phyloP scores from a whole-genome alignment of 2,888 invertebrate species.

The Helleia helle region DNA sequence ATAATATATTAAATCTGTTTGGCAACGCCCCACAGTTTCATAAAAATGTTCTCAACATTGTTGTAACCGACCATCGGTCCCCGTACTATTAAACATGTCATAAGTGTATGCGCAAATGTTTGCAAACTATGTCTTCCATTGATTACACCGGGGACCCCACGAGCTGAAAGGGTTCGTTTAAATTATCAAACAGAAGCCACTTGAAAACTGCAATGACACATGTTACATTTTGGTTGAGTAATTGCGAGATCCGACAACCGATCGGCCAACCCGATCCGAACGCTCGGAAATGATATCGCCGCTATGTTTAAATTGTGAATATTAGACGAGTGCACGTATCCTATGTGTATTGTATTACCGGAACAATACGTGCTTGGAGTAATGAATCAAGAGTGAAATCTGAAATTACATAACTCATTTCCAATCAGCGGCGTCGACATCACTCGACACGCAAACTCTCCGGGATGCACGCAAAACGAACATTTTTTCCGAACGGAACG shows the following conservation, averaged over 20 bases:
- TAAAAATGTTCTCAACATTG: neutral
- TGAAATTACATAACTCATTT: slow-evolving; percentile 62
- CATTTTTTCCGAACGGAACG: slow-evolving; percentile 72
- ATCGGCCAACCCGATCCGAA: slow-evolving; percentile 23
- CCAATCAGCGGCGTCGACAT: slow-evolving; percentile 55
- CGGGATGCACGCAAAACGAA: slow-evolving; percentile 71
- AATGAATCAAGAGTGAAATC: slow-evolving; percentile 38
- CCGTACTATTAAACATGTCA: slow-evolving; percentile 10
- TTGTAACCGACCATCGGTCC: slow-evolving; percentile 8
- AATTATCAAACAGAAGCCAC: slow-evolving; percentile 63
- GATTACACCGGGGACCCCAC: slow-evolving; percentile 41
- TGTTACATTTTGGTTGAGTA: slow-evolving; percentile 47
- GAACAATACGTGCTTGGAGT: slow-evolving; percentile 40
- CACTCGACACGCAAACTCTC: slow-evolving; percentile 67
- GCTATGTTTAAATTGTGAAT: slow-evolving; percentile 15
- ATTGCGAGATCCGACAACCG: slow-evolving; percentile 25
- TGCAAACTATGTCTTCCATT: slow-evolving; percentile 45
- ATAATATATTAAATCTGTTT: too few species aligned
- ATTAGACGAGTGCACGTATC: slow-evolving; percentile 12
- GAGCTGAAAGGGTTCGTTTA: slow-evolving; percentile 50
- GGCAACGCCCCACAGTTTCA: neutral
- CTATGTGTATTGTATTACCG: slow-evolving; percentile 23
- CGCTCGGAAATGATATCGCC: slow-evolving; percentile 9
- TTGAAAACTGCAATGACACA: slow-evolving; percentile 69
- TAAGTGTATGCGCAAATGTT: slow-evolving; percentile 31